Base-by-base conservation (phyloP, 2,888 invertebrate genomes). In the Cheilosia soror region DNA sequence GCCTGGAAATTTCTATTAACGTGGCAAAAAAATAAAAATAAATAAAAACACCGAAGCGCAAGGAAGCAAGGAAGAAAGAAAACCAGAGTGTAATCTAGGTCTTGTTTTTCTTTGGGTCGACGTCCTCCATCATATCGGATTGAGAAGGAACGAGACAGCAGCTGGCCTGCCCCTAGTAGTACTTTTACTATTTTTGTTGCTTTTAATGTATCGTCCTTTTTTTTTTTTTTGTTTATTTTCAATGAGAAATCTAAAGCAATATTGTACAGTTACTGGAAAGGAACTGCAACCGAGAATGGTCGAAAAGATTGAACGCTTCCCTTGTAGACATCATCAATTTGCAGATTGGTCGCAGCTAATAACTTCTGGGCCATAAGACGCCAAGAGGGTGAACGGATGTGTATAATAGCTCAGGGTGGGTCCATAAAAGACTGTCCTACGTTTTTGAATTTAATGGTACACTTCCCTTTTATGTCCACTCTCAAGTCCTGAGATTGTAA, bases 51-150 rank as follows among this genome's bases (percentile, higher is more conserved):
- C 58, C 40, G 20, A 71, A 49, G 65, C 37, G 58, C 37, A 55
- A 75, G 49, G 53, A 71, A 69, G 20, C 20, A 20, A 20, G 73
- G 60, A 83, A 57, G 44, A 31, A 58, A 75, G 73, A 68, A 82
- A 81, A 31, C 73, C 71, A 40, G 25, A 73, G 71, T 58, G 65
- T 84, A 84, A 84, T 79, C 75, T 84, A 65, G 78, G 84, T 79
- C 84, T 71, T 84, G 84, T 71, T 79, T 79, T 78, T 69, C 69
- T 79, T 79, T 79, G 65, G 84, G 84, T 84, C 84, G 79, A 75
- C 42, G 79, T 84, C 84, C 84, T 84, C 53, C 63, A 78, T 78
- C 51, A 20, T 73, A 83, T 83, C 68, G 83, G 44, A 60, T 71
- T 72, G 27, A 62, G 29, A 27, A 49, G 42, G 13, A 44, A 9